Percentiles rank a stretch among this genome's conserved stretches.
Conservation (phyloP, 2,888 invertebrate species). For the Morpho deidamia region DNA sequence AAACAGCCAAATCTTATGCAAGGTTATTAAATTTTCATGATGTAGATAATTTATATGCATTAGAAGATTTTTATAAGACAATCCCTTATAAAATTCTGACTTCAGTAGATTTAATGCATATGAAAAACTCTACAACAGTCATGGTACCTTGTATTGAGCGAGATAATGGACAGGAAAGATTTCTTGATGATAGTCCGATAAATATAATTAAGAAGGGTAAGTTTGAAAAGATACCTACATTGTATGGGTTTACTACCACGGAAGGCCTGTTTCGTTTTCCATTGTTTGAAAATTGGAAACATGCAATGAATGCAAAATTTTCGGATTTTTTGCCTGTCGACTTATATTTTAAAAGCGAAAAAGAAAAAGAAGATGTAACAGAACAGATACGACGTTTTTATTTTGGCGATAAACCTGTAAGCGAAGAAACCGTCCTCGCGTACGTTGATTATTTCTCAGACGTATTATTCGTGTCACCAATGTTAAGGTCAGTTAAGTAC, state of each 20-base stretch:
- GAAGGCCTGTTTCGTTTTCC: constrained; percentile 33
- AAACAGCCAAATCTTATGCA: constrained; percentile 43
- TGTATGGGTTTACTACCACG: constrained; percentile 44
- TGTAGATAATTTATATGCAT: constrained; percentile 35
- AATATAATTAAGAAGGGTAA: constrained; percentile 38
- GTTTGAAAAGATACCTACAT: constrained; percentile 38
- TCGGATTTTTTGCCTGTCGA: constrained; percentile 45
- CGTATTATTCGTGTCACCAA: constrained; percentile 37
- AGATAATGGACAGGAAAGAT: constrained; percentile 33
- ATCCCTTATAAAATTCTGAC: constrained; percentile 32
- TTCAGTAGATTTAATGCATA: constrained; percentile 20
- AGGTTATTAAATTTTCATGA: constrained; percentile 33
- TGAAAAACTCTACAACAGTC: constrained; percentile 26
- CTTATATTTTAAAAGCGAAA: constrained; percentile 36
- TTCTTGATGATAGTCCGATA: constrained; percentile 39
- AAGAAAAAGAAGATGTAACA: constrained; percentile 35
- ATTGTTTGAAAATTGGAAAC: constrained; percentile 34
- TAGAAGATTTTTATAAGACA: constrained; percentile 47
- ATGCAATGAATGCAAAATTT: constrained; percentile 45
- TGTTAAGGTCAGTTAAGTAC: constrained; percentile 31
- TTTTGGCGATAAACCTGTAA: constrained; percentile 35
- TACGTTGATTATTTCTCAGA: constrained; percentile 43
- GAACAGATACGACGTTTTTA: constrained; percentile 35
- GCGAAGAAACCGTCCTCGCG: constrained; percentile 24
- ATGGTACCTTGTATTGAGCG: constrained; percentile 39